These are phyloP conservation scores for Echinarachnius parma DNA, from an alignment of 53 echinoderm and acorn worm species.

Conservation along the genomic window DNA sequence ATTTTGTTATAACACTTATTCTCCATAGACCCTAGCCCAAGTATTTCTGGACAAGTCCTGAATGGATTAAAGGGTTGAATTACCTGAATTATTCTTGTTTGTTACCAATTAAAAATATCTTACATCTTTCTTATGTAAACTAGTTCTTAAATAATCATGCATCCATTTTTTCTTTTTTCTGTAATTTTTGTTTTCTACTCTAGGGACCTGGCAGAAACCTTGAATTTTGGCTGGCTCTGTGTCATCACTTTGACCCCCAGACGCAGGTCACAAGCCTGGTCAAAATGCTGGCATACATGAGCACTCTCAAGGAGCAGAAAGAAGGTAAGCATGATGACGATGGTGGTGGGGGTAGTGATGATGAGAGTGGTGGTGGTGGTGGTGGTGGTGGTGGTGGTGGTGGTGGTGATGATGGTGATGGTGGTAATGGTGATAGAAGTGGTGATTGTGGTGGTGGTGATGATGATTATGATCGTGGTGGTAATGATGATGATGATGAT, in stretches of 20 bases:
- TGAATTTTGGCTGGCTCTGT: conserved; percentile 81
- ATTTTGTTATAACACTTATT: too few species aligned
- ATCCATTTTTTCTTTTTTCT: too few species aligned
- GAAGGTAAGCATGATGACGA: conserved; percentile 30
- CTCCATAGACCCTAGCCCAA: neutral
- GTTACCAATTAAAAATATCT: too few species aligned
- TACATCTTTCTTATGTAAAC: too few species aligned
- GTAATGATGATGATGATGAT: too few species aligned
- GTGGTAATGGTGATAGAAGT: neutral
- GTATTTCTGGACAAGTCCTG: too few species aligned
- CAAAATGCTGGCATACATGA: conserved; percentile 62
- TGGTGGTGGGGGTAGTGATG: neutral
- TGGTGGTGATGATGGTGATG: neutral
- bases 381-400: neutral
- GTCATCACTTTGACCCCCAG: conserved; percentile 62
- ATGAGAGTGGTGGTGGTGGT: neutral
- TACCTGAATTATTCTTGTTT: too few species aligned
- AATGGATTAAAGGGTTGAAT: too few species aligned
- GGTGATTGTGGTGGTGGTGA: too few species aligned
- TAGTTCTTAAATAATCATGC: too few species aligned
- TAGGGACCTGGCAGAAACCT: conserved; percentile 74
- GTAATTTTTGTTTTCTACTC: neutral
- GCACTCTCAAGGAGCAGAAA: conserved; percentile 70
- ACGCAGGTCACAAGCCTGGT: conserved; percentile 68
- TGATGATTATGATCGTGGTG: too few species aligned